Base-by-base conservation (phyloP, 2,797 vertebrate genomes). In the Staurois parvus region DNA sequence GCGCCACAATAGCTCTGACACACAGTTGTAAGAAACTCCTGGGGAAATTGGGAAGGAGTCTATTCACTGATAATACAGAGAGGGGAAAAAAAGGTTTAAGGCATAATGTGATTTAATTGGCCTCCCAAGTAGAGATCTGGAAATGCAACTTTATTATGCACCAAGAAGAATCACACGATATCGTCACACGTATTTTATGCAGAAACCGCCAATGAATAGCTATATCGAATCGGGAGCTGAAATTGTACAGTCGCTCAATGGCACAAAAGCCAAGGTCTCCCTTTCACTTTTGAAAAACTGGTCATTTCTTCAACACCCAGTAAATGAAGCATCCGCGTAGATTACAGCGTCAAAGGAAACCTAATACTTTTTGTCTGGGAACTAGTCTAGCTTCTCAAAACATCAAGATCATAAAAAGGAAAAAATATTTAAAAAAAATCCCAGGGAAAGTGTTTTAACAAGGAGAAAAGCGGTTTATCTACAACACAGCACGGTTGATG, bases 1-100 rank as follows among this genome's bases (percentile, higher is more conserved):
- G 88, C 90, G 90, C 92, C 90, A 92, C 92, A 87, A 90, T 87
- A 66, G 85, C 85, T 90, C 91, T 93, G 92, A 92, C 91, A 90
- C 86, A 88, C 88, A 80, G 90, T 90, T 89, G 91, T 89, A 92
- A 89, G 91, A 86, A 90, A 82, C 89, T 91, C 91, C 91, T 85
- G 87, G 91, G 87, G 89, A 89, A 88, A 89, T 79, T 81, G 88
- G 73, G 76, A 89, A 87, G 56, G 77, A 83, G 76, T 88, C 85
- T 87, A 89, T 89, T 89, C 88, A 91, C 84, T 52, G 76, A 88
- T 83, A 75, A 87, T 79, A 83, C 64, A 75, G 72, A 48, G 37
- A 56, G 48, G 76, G 66, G 11, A 37, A 21, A 17, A 88, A 88
- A 83, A 90, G 78, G 74, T 72, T 85, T 87, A 87, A 88, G 88